Percentiles rank a stretch among this genome's conserved stretches.
Conservation (phyloP, 2,797 vertebrate species). For the Enteromius anoplus region DNA sequence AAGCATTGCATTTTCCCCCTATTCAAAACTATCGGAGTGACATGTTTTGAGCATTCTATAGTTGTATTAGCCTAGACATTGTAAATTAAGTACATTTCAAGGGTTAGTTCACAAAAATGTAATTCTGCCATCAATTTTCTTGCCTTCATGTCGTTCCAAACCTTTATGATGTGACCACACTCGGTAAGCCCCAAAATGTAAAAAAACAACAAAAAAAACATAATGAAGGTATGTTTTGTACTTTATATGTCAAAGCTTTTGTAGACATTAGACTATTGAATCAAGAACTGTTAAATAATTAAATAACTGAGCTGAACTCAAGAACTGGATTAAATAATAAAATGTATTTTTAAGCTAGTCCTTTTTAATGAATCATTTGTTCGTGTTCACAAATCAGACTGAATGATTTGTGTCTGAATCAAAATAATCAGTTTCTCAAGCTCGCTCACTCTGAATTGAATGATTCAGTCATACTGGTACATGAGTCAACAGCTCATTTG, state of each 20-base stretch:
- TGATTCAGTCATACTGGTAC: not conserved
- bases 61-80: not conserved
- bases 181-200: not conserved
- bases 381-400: not conserved
- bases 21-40: too few species aligned
- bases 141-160: not conserved
- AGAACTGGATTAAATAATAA: not conserved
- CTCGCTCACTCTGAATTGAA: not conserved
- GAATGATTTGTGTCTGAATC: not conserved
- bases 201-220: too few species aligned
- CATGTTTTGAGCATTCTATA: too few species aligned
- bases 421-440: not conserved
- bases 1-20: too few species aligned
- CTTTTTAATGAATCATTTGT: not conserved
- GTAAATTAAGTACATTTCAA: not conserved
- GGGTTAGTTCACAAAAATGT: not conserved
- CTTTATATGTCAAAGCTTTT: not conserved
- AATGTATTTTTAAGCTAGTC: not conserved
- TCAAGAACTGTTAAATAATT: not conserved
- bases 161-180: not conserved
- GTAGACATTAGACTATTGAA: not conserved
- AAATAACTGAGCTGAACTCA: not conserved
- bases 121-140: not conserved
- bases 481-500: not conserved
- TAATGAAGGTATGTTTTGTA: not conserved